A percentile compares a stretch with the other conserved stretches of the same genome.
These are phyloP conservation scores for Merops nubicus DNA, from an alignment of 2,113 vertebrate species.

Conservation along the genomic window DNA sequence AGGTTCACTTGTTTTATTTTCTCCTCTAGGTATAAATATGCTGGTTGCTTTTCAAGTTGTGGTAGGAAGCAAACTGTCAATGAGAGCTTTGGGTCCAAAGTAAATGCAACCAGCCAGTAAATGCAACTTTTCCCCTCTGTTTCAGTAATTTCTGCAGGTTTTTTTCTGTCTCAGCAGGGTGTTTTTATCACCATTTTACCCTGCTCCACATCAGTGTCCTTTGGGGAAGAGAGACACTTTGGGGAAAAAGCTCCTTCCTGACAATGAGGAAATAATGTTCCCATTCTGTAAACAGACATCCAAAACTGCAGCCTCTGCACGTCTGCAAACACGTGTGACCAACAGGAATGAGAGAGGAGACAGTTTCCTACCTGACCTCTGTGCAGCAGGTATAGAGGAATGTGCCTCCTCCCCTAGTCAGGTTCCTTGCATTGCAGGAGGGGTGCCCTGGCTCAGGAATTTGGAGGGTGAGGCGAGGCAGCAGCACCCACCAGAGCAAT, in stretches of 20 bases:
- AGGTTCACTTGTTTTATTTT: conserved; percentile 6
- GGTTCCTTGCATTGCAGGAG: not conserved
- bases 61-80: not conserved
- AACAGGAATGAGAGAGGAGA: not conserved
- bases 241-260: not conserved
- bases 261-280: not conserved
- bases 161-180: not conserved
- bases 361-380: not conserved
- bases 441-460: not conserved
- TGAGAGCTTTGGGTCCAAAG: not conserved
- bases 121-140: not conserved
- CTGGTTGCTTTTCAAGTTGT: not conserved
- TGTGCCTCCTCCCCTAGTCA: not conserved
- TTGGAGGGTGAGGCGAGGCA: not conserved
- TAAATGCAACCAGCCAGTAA: not conserved
- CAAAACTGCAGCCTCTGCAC: not conserved
- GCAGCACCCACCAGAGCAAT: not conserved
- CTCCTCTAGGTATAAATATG: not conserved
- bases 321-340: not conserved
- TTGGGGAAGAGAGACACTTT: not conserved
- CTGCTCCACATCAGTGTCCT: not conserved
- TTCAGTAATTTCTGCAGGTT: conserved; percentile 7
- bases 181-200: not conserved
- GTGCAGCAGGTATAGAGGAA: not conserved
- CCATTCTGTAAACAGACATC: not conserved